Conservation (phyloP, 1,140 invertebrate genomes). For the Heliconius melpomene region DNA sequence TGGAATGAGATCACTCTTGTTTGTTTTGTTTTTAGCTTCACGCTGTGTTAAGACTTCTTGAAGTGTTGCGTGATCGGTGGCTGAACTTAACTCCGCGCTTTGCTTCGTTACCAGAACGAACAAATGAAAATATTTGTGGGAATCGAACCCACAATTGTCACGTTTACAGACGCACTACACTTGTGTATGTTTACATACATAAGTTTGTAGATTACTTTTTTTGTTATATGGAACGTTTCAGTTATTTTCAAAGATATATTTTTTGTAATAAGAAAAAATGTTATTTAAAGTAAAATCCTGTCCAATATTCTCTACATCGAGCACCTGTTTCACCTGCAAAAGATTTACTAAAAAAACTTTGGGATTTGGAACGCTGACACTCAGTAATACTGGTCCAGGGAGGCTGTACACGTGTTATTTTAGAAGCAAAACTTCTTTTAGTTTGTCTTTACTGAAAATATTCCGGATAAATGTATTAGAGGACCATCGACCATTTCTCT, state of each 20-base stretch:
- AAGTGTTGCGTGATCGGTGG: too few relatives aligned
- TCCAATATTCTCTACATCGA: background rate
- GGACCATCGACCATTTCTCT: background rate
- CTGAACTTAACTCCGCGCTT: too few relatives aligned
- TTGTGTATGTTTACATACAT: too few relatives aligned
- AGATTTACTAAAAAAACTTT: background rate
- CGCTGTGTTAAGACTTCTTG: background rate
- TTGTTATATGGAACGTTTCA: too few relatives aligned
- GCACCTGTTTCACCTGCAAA: background rate
- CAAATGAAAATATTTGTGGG: too few relatives aligned
- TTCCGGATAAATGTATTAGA: background rate
- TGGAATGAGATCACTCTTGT: too few relatives aligned
- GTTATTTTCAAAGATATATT: too few relatives aligned
- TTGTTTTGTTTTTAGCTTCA: background rate
- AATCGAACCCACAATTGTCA: too few relatives aligned
- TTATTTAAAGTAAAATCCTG: background rate
- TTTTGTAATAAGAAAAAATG: too few relatives aligned
- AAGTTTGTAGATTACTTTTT: too few relatives aligned
- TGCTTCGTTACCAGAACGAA: too few relatives aligned
- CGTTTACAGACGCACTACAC: too few relatives aligned
- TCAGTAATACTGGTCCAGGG: background rate
- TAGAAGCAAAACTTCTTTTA: conserved; percentile 1
- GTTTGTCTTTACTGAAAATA: background rate
- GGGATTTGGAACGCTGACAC: background rate
- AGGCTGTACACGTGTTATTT: conserved; percentile 4